Conservation (phyloP, 1,140 invertebrate genomes). For the Hyles euphorbiae region DNA sequence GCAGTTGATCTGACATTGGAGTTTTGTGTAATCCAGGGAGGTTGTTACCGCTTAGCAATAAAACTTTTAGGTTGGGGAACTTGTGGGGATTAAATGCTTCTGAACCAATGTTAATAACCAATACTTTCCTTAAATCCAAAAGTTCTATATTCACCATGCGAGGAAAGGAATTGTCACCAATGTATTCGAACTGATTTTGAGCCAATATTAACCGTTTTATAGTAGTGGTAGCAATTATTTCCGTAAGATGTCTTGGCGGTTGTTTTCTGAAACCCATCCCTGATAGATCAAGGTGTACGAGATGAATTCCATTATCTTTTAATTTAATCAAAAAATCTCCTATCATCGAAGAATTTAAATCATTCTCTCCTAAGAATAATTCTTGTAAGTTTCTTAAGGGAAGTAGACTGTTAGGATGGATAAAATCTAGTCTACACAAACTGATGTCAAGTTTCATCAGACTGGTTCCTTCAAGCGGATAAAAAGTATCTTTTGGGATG, state of each 20-base stretch:
- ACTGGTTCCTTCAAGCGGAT: constrained; percentile 43
- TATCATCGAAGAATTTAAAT: constrained; percentile 62
- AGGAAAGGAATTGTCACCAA: constrained; percentile 69
- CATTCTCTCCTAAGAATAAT: constrained; percentile 71
- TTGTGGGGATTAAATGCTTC: constrained; percentile 50
- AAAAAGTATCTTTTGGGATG: constrained; percentile 53
- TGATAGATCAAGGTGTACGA: constrained; percentile 67
- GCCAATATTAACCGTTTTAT: constrained; percentile 69
- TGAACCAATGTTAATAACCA: constrained; percentile 43
- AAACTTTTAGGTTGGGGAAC: constrained; percentile 68
- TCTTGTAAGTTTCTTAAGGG: constrained; percentile 62
- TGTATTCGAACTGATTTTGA: constrained; percentile 75
- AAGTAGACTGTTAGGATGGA: constrained; percentile 68
- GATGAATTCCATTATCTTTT: constrained; percentile 48
- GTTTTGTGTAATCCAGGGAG: constrained; percentile 65
- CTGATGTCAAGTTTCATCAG: constrained; percentile 63
- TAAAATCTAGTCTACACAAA: constrained; percentile 70
- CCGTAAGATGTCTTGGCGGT: constrained; percentile 58
- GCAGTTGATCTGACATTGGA: constrained; percentile 61
- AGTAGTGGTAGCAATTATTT: constrained; percentile 68
- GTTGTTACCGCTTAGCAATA: constrained; percentile 70
- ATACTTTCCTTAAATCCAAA: constrained; percentile 67
- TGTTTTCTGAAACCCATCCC: constrained; percentile 71
- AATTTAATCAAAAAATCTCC: constrained; percentile 55
- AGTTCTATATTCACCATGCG: constrained; percentile 70